Conservation (phyloP, 2,113 vertebrate genomes). For the Ceyx margarethae region DNA sequence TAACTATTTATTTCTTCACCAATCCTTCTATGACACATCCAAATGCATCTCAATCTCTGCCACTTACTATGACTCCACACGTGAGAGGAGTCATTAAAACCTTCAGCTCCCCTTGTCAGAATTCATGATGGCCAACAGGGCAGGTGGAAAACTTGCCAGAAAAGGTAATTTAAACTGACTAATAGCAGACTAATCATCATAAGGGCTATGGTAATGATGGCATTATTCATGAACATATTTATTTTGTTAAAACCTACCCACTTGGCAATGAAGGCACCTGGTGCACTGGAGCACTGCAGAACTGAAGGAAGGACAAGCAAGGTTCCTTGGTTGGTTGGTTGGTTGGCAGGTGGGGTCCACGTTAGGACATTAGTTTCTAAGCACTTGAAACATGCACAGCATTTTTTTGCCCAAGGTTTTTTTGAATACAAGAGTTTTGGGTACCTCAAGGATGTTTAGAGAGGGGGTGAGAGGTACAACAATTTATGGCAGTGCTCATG, state of each 20-base stretch:
- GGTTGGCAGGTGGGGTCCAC: too few species aligned
- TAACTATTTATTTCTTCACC: not conserved
- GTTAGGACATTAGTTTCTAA: not conserved
- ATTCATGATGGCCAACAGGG: not conserved
- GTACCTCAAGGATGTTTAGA: not conserved
- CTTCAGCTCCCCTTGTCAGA: not conserved
- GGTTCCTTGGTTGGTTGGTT: not conserved
- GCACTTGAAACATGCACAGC: not conserved
- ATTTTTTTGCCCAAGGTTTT: not conserved
- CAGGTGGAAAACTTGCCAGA: slow-evolving; percentile 7
- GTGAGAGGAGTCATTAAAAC: not conserved
- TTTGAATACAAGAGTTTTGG: not conserved
- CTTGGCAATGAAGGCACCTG: not conserved
- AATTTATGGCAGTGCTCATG: not conserved
- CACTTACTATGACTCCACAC: not conserved
- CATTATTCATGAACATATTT: slow-evolving; percentile 5
- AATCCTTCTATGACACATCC: not conserved
- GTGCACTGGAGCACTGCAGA: not conserved
- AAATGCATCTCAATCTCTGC: not conserved
- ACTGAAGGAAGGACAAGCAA: not conserved
- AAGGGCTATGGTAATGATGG: not conserved
- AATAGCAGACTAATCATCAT: not conserved
- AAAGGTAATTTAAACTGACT: slow-evolving; percentile 24
- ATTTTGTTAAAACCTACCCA: not conserved
- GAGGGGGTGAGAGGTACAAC: not conserved